Conservation (phyloP, 2,888 invertebrate species). For the Perizoma flavofasciatum region DNA sequence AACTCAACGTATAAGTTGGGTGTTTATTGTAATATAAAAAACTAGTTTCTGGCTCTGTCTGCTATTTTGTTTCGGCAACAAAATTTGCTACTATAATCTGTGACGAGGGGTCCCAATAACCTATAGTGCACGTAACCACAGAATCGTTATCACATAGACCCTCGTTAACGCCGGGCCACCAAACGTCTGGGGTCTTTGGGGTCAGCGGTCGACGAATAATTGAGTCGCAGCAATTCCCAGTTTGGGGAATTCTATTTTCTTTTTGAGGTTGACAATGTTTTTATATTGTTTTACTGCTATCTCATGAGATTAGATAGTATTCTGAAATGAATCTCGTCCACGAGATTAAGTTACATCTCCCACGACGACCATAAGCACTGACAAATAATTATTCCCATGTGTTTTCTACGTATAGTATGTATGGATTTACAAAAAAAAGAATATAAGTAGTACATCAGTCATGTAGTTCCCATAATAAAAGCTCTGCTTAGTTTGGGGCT, state of each 20-base stretch:
- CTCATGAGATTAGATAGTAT: not conserved
- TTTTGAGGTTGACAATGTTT: slow-evolving; percentile 13
- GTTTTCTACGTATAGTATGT: no score
- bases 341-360: no score
- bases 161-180: slow-evolving; percentile 32
- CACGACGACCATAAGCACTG: no score
- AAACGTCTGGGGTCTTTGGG: slow-evolving; percentile 22
- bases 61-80: no score
- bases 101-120: slow-evolving; percentile 3
- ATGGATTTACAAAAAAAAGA: no score
- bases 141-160: slow-evolving; percentile 9
- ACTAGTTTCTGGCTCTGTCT: no score
- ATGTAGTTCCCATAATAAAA: no score
- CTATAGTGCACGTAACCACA: slow-evolving; percentile 24
- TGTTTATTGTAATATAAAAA: no score
- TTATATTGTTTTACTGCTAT: slow-evolving; percentile 11
- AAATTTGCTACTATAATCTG: not conserved
- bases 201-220: slow-evolving; percentile 31
- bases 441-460: no score
- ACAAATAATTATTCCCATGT: no score
- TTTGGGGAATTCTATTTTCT: slow-evolving; percentile 23
- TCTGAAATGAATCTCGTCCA: not conserved
- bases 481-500: no score
- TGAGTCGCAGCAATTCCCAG: slow-evolving; percentile 19
- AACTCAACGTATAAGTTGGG: no score